Conservation (phyloP, 2,888 invertebrate genomes). For the Drosophila mulleri region DNA sequence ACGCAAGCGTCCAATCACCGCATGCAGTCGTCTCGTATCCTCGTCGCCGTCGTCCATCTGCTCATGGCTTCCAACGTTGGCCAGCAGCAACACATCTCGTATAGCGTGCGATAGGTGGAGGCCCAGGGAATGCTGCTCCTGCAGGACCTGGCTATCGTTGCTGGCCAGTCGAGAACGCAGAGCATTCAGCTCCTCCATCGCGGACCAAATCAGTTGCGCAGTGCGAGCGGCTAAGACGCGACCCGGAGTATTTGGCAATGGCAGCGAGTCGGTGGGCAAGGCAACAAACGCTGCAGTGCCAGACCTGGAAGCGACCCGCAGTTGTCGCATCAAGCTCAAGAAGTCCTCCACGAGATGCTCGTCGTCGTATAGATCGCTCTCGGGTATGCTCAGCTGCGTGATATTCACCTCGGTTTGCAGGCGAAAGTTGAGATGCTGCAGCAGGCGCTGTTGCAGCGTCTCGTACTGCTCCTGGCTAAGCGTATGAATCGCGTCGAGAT, state of each 20-base stretch:
- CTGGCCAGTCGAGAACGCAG: slow-evolving; percentile 51
- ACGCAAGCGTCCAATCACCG: slow-evolving; percentile 68
- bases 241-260: slow-evolving; percentile 70
- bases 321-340: slow-evolving; percentile 59
- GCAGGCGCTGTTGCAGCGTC: slow-evolving; percentile 53
- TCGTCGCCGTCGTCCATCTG: slow-evolving; percentile 23
- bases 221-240: slow-evolving; percentile 77
- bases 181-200: slow-evolving; percentile 67
- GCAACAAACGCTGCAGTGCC: slow-evolving; percentile 38
- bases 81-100: slow-evolving; percentile 68
- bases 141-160: slow-evolving; percentile 49
- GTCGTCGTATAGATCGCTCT: slow-evolving; percentile 80
- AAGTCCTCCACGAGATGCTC: slow-evolving; percentile 80
- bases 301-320: slow-evolving; percentile 37
- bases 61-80: slow-evolving; percentile 34
- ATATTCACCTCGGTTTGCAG: slow-evolving; percentile 78
- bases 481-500: slow-evolving; percentile 31
- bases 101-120: slow-evolving; percentile 57
- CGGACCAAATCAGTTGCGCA: slow-evolving; percentile 76
- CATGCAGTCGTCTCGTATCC: slow-evolving; percentile 51
- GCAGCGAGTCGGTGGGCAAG: slow-evolving; percentile 55
- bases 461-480: slow-evolving; percentile 61
- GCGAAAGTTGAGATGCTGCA: slow-evolving; percentile 70
- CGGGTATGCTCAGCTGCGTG: slow-evolving; percentile 80
- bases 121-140: slow-evolving; percentile 28